Conservation (phyloP, 1,140 invertebrate species). For the Papilio dardanus region DNA sequence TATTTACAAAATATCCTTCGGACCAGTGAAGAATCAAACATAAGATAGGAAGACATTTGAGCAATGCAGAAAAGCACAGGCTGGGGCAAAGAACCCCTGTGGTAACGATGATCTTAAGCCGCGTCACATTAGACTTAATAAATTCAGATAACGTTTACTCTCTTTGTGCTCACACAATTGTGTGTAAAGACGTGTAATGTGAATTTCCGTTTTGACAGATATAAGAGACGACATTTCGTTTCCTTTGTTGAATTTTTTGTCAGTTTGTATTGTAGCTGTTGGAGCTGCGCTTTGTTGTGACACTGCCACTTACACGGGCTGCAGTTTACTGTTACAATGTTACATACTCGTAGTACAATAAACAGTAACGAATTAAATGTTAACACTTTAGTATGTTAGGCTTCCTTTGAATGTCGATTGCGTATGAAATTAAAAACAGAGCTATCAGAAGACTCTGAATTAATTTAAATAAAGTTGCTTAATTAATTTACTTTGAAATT, state of each 20-base stretch:
- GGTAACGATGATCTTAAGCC: background rate
- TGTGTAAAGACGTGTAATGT: background rate
- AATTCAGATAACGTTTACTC: background rate
- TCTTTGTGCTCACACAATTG: background rate
- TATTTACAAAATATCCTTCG: background rate
- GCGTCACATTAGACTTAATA: background rate
- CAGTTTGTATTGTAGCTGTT: background rate
- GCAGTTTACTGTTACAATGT: background rate
- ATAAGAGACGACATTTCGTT: background rate
- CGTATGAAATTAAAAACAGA: too few relatives aligned
- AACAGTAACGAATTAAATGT: background rate
- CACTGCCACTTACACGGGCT: background rate
- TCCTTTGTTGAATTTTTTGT: slow-evolving; percentile 21
- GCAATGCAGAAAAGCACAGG: background rate
- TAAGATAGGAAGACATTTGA: background rate
- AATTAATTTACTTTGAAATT: too few relatives aligned
- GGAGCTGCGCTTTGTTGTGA: background rate
- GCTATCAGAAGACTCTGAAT: too few relatives aligned
- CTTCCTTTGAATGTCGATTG: too few relatives aligned
- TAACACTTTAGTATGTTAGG: too few relatives aligned
- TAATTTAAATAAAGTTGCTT: too few relatives aligned
- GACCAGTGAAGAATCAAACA: background rate
- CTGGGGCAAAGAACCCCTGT: background rate
- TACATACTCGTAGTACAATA: background rate
- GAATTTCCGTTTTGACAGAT: background rate